Evolutionary conservation across 2,113 vertebrate species (phyloP), one percentile per base, ranked within the genome.

Genomic region (Onychostruthus taczanowskii): DNA sequence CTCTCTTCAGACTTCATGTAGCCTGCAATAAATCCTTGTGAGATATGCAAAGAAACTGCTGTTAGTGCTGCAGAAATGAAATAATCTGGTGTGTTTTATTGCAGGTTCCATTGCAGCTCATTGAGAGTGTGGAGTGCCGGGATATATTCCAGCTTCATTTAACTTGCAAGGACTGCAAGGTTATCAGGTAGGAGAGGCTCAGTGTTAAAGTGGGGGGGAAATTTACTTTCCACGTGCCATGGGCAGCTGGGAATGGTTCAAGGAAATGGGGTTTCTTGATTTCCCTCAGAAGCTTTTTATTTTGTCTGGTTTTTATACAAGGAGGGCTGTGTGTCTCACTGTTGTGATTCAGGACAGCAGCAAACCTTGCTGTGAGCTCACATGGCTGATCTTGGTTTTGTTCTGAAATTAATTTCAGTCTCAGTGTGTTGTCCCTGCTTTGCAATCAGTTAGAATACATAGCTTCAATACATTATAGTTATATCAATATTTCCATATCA

Each of bases 141-240:
- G 99, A 99, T 83, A 99, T 99, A 97, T 99, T 99, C 96, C 99
- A 99, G 83, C 99, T 99, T 83, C 99, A 99, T 70, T 98, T 99
- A 97, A 99, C 99, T 87, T 99, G 99, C 97, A 99, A 99, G 97
- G 99, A 99, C 98, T 99, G 99, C 97, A 99, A 99, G 97, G 98
- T 99, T 58, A 98, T 99, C 97, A 99, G 99, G 99, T 99, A 98
- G 3, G 96, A 96, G 23, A 52, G 70, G 59, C 41, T 84, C 37
- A 7, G 4, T 9, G 59, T 22, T 17, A 50, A 28, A 11, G 6
- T 1, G 8, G 10, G 21, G 9, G 35, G 9, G 37, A 37, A 39
- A 23, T 55, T 49, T 35, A 18, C 52, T 59, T 80, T 82, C 81
- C 63, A 8, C 0, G 0, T 47, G 47, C 76, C 56, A 9, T 24